Evolutionary conservation across 2,888 invertebrate species (phyloP), one percentile per base, ranked within the genome.

Genomic region (Corythucha ciliata): DNA sequence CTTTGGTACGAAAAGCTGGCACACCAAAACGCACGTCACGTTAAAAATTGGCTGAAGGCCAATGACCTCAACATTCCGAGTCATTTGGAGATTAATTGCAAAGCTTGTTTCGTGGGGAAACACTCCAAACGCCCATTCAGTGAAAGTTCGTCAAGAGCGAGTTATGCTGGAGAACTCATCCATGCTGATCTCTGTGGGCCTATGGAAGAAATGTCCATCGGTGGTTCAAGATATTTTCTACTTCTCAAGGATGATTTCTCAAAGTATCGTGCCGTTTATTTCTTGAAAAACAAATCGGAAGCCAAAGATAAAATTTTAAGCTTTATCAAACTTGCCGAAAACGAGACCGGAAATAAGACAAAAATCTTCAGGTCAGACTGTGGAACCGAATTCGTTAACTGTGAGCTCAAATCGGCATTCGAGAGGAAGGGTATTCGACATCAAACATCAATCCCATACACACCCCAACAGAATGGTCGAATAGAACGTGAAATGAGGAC

Each of bases 401-500:
- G 21, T 16, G 40, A 20, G n/a, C 20, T 39, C 18, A 12, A 27
- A 14, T 21, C n/a, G 6, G 18, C 32, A 24, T 18, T 48, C n/a
- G 20, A 25, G 24, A 14, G 20, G 8, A 2, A 1, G 3, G 32
- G 32, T 40, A 48, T 40, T 5, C n/a, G 42, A 2, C 49, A 49
- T 42, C 49, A 42, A n/a, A 29, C 6, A 32, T 42, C 49, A 41
- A 16, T 21, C 16, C 25, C 32, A 7, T 48, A 40, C 32, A 32
- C 21, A 10, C 39, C 27, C 20, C 40, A 48, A 34, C 40, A 48
- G 22, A 48, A 48, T 27, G 29, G 48, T 6, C 20, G 32, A 18
- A 40, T 48, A 12, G 48, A 48, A 21, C 10, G 47, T 21, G 47
- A 47, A 14, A 47, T 47, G 47, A 36, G 40, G n/a, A 40, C 40